phyloP scores from a whole-genome alignment of 2,888 invertebrate species.

The Lysandra coridon region DNA sequence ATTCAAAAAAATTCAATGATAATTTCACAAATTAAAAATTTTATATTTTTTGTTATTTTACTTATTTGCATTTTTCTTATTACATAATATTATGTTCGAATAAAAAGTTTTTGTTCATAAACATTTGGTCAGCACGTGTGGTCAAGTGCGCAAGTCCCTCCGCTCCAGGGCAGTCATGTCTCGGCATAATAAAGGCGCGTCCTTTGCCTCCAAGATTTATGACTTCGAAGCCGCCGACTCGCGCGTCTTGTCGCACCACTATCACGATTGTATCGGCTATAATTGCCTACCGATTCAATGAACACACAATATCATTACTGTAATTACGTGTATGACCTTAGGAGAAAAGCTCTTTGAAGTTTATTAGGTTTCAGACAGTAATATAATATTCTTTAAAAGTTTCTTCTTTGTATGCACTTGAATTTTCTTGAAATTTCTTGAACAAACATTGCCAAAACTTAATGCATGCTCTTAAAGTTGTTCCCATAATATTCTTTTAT shows the following conservation, averaged over 20 bases:
- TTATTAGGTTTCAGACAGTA: neutral
- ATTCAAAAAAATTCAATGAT: too few relatives aligned
- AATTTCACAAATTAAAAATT: too few relatives aligned
- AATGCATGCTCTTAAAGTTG: neutral
- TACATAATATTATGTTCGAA: neutral
- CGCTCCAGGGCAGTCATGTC: constrained; percentile 78
- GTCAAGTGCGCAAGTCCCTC: constrained; percentile 32
- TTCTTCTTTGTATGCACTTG: neutral
- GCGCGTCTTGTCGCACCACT: constrained; percentile 70
- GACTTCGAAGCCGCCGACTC: constrained; percentile 58
- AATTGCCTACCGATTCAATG: constrained; percentile 54
- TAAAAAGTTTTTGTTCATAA: neutral
- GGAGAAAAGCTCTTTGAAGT: neutral
- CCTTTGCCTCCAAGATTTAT: constrained; percentile 72
- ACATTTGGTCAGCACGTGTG: neutral
- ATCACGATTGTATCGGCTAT: constrained; percentile 58
- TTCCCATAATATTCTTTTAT: too few relatives aligned
- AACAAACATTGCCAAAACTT: neutral
- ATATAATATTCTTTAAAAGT: neutral
- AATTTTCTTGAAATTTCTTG: neutral
- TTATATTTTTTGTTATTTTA: too few relatives aligned
- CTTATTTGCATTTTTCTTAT: neutral
- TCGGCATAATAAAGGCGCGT: constrained; percentile 75
- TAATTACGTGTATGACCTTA: constrained; percentile 8
- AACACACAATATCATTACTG: constrained; percentile 44